Evolutionary conservation across 2,888 invertebrate species (phyloP).

Genomic region (Synergus laeviventris): DNA sequence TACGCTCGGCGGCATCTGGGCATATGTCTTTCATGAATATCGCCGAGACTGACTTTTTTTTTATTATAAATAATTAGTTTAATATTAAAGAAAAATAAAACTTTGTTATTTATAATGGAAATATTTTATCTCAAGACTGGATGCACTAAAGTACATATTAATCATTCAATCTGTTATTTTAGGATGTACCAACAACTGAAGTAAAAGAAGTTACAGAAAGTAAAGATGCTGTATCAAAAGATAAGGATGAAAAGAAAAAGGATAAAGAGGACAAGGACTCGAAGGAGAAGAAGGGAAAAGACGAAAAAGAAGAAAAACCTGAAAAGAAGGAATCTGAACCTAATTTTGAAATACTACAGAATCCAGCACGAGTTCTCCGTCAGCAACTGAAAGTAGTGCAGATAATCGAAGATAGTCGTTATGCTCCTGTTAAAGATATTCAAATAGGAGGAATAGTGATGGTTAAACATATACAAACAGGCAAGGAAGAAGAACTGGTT

Average conservation of each 20-base stretch:
- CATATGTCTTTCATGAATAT: too few relatives aligned
- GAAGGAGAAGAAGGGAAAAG: slow-evolving; percentile 76
- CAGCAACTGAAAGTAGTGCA: slow-evolving; percentile 90
- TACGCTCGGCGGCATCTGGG: too few relatives aligned
- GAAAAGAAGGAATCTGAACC: slow-evolving; percentile 93
- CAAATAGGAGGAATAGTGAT: slow-evolving; percentile 97
- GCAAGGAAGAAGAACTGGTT: slow-evolving; percentile 87
- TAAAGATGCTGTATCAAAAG: slow-evolving; percentile 67
- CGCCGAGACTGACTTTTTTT: too few relatives aligned
- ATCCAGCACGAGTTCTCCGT: slow-evolving; percentile 96
- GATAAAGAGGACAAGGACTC: slow-evolving; percentile 74
- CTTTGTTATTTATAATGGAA: neutral
- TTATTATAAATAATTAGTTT: too few relatives aligned
- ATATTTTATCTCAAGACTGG: neutral
- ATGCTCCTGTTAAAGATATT: slow-evolving; percentile 92
- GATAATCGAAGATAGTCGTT: slow-evolving; percentile 88
- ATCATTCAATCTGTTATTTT: slow-evolving; percentile 28
- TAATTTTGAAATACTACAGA: slow-evolving; percentile 91
- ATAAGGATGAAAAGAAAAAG: slow-evolving; percentile 77
- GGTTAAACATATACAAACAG: slow-evolving; percentile 90
- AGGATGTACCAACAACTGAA: slow-evolving; percentile 68
- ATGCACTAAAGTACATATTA: neutral
- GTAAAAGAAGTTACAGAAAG: slow-evolving; percentile 68
- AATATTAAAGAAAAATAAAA: neutral
- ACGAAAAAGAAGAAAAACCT: slow-evolving; percentile 72